These are phyloP conservation scores for Monopterus albus DNA, from an alignment of 2,113 vertebrate species.

Conservation along the genomic window DNA sequence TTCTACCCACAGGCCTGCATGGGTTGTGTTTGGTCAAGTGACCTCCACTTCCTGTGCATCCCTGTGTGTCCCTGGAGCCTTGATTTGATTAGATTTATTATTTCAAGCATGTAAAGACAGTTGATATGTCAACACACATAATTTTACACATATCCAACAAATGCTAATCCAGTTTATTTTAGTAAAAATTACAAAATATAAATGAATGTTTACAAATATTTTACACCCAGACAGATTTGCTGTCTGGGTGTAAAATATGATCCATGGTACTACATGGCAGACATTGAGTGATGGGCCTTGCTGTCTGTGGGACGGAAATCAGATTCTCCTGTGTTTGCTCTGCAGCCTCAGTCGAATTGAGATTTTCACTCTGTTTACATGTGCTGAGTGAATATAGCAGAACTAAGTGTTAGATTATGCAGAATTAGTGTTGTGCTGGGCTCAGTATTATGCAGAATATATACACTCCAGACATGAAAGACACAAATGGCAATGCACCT, in stretches of 20 bases:
- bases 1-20: constrained; percentile 50
- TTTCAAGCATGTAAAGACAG: too few species aligned
- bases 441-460: neutral
- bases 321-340: constrained; percentile 41
- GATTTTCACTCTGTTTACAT: neutral
- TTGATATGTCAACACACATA: too few species aligned
- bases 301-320: constrained; percentile 55
- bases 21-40: constrained; percentile 71
- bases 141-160: too few species aligned
- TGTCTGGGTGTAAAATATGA: constrained; percentile 76
- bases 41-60: constrained; percentile 62
- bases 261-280: constrained; percentile 50
- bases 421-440: neutral
- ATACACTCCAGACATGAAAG: too few species aligned
- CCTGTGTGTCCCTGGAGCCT: constrained; percentile 51
- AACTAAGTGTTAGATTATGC: neutral
- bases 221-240: too few species aligned
- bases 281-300: constrained; percentile 64
- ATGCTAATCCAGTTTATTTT: too few species aligned
- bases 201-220: too few species aligned
- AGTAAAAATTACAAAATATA: too few species aligned
- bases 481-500: too few species aligned
- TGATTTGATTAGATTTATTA: too few species aligned
- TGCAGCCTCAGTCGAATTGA: constrained; percentile 4
- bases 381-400: neutral